These are phyloP conservation scores for Cryptomyrus ogoouensis DNA, from an alignment of 2,113 vertebrate species.

Conservation along the genomic window DNA sequence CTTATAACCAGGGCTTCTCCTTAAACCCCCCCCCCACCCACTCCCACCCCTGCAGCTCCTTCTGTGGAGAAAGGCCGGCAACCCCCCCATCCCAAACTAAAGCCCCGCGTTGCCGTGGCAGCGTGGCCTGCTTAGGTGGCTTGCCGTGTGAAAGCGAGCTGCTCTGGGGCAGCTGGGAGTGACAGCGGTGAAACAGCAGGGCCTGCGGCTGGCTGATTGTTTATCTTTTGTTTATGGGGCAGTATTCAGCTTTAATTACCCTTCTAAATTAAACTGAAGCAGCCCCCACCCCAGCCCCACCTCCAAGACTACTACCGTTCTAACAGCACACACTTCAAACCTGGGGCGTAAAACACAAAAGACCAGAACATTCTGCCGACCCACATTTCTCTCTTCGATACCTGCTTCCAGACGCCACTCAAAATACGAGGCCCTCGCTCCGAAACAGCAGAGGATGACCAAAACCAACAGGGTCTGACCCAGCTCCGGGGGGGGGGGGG, in stretches of 20 bases:
- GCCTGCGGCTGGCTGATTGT: slow-evolving; percentile 88
- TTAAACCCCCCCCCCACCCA: slow-evolving; percentile 20
- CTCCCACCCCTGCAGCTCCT: slow-evolving; percentile 29
- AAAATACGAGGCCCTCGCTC: neutral
- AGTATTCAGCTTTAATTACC: slow-evolving; percentile 99
- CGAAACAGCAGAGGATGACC: neutral
- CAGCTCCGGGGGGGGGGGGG: neutral
- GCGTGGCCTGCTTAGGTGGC: slow-evolving; percentile 65
- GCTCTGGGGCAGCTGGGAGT: slow-evolving; percentile 91
- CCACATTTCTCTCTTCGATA: slow-evolving; percentile 30
- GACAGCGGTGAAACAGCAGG: slow-evolving; percentile 95
- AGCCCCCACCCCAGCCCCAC: slow-evolving; percentile 25
- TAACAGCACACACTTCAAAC: slow-evolving; percentile 50
- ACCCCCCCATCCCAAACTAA: neutral
- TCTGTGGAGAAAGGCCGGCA: slow-evolving; percentile 35
- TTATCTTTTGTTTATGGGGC: slow-evolving; percentile 99
- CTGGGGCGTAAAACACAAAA: slow-evolving; percentile 34
- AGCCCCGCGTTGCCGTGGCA: slow-evolving; percentile 51
- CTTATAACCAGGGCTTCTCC: slow-evolving; percentile 5
- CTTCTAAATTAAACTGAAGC: slow-evolving; percentile 99
- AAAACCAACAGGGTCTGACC: neutral
- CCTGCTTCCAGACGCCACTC: neutral
- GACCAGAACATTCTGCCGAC: slow-evolving; percentile 33
- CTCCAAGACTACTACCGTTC: slow-evolving; percentile 53
- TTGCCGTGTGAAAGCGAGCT: slow-evolving; percentile 87